Evolutionary conservation across 1,140 invertebrate species (phyloP).

Genomic region (Phenacoccus solenopsis): DNA sequence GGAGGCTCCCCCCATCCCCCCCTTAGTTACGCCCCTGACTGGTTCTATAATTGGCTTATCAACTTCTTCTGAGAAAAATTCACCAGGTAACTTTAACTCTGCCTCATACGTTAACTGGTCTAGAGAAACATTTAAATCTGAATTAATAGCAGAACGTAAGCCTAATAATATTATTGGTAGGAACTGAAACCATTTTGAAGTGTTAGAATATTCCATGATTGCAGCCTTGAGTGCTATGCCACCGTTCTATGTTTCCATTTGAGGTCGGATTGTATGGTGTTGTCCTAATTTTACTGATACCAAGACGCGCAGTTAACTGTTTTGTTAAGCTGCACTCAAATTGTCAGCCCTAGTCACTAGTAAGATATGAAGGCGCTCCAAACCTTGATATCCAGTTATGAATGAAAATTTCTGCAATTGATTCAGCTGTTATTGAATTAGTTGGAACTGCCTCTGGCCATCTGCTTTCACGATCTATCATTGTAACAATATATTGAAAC

Average conservation of each 20-base stretch:
- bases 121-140: constrained; percentile 27
- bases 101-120: constrained; percentile 22
- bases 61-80: constrained; percentile 16
- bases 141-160: constrained; percentile 22
- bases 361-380: constrained; percentile 29
- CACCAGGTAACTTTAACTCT: not conserved
- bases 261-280: constrained; percentile 32
- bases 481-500: constrained; percentile 28
- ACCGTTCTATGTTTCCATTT: constrained; percentile 27
- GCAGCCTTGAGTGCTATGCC: constrained; percentile 35
- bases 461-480: constrained; percentile 30
- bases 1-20: too few species aligned
- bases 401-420: constrained; percentile 24
- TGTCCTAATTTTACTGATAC: constrained; percentile 23
- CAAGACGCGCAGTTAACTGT: not conserved
- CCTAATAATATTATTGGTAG: constrained; percentile 26
- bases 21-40: too few species aligned
- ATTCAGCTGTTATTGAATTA: constrained; percentile 29
- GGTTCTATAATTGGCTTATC: constrained; percentile 21
- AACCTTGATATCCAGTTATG: constrained; percentile 29
- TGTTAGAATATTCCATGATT: constrained; percentile 25
- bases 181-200: constrained; percentile 24
- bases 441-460: constrained; percentile 30
- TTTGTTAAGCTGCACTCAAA: constrained; percentile 27
- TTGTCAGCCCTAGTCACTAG: constrained; percentile 30